Percentiles rank a stretch among this genome's conserved stretches.
phyloP scores from a whole-genome alignment of 2,888 invertebrate genomes.

The Hyposoter didymator region DNA sequence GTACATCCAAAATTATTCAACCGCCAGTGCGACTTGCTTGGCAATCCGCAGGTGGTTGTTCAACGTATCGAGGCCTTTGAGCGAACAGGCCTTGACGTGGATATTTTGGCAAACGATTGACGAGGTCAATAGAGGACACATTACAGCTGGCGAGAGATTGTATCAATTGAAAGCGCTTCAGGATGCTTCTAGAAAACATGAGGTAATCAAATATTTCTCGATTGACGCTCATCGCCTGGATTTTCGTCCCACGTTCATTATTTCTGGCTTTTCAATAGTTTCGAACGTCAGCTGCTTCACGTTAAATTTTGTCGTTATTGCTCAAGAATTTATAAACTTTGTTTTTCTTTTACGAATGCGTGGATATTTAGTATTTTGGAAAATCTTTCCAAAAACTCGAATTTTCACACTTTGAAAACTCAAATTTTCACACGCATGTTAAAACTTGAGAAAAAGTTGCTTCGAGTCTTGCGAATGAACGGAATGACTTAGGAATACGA shows the following conservation, averaged over 20 bases:
- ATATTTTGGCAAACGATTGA: constrained; percentile 98
- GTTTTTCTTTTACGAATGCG: no score
- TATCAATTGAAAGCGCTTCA: constrained; percentile 98
- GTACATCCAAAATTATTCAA: constrained; percentile 99
- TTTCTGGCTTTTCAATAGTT: neutral
- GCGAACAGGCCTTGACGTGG: constrained; percentile 91
- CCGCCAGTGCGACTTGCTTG: constrained; percentile 97
- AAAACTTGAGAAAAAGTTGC: neutral
- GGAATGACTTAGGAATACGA: neutral
- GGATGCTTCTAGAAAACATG: constrained; percentile 93
- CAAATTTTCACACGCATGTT: neutral
- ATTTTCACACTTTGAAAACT: no score
- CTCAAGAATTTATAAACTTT: neutral
- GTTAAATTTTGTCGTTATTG: neutral
- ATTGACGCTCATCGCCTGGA: neutral
- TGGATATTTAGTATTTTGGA: neutral
- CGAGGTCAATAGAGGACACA: constrained; percentile 97
- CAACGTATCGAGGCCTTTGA: constrained; percentile 89
- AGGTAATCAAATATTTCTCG: constrained; percentile 84
- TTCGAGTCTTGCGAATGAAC: neutral
- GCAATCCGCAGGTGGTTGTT: constrained; percentile 95
- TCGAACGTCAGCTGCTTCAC: neutral
- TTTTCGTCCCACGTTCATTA: neutral
- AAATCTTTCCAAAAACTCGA: no score
- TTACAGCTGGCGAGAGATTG: constrained; percentile 94